Percentiles rank a stretch among this genome's conserved stretches.
phyloP scores from a whole-genome alignment of 2,113 vertebrate genomes.

The Phalacrocorax carbo region DNA sequence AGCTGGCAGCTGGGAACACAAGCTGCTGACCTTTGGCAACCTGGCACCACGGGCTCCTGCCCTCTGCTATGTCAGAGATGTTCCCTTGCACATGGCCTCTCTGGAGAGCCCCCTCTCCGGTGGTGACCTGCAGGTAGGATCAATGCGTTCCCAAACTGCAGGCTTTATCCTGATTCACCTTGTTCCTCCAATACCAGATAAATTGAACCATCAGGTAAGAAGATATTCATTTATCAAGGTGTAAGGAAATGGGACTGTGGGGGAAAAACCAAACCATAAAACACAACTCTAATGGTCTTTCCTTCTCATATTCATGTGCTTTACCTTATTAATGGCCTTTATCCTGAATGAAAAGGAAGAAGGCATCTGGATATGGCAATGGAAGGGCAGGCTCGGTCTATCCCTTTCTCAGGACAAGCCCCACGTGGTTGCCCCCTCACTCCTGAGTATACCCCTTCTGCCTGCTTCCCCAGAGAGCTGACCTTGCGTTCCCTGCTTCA shows the following conservation, averaged over 20 bases:
- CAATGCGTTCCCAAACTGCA: not conserved
- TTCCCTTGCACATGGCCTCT: not conserved
- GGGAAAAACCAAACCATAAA: not conserved
- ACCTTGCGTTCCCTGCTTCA: not conserved
- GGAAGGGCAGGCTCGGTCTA: not conserved
- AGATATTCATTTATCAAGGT: not conserved
- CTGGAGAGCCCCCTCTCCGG: fast-evolving
- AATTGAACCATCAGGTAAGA: not conserved
- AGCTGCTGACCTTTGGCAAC: not conserved
- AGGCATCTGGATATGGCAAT: not conserved
- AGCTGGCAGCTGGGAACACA: not conserved
- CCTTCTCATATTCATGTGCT: not conserved
- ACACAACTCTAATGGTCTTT: not conserved
- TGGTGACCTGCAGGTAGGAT: not conserved
- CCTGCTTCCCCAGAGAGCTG: not conserved
- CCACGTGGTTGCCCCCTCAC: fast-evolving
- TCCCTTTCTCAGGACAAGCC: not conserved
- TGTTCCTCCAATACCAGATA: not conserved
- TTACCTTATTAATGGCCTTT: not conserved
- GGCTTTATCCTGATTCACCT: not conserved
- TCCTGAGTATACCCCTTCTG: not conserved
- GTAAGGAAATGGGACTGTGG: not conserved
- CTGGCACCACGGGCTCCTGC: not conserved
- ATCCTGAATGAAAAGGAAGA: not conserved
- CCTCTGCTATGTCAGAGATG: fast-evolving